phyloP scores from a whole-genome alignment of 2,888 invertebrate species.

The Nomada fucata region DNA sequence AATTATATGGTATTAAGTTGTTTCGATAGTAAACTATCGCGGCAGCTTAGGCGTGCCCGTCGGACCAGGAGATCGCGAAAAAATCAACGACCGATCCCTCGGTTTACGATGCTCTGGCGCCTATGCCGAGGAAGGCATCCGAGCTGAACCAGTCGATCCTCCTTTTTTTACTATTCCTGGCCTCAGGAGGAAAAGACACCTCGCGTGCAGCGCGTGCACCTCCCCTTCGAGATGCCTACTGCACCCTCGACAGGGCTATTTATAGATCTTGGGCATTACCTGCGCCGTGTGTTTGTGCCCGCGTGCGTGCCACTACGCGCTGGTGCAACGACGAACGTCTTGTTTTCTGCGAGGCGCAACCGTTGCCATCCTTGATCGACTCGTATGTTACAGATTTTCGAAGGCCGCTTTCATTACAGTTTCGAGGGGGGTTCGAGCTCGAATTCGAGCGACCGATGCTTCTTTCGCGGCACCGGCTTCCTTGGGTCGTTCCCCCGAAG shows the following conservation, averaged over 20 bases:
- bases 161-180: constrained; percentile 48
- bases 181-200: constrained; percentile 60
- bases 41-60: background rate
- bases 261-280: constrained; percentile 75
- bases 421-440: background rate
- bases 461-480: too few species aligned
- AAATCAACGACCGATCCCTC: constrained; percentile 20
- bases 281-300: constrained; percentile 59
- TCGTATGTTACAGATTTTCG: constrained; percentile 26
- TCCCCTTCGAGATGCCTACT: constrained; percentile 58
- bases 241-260: constrained; percentile 69
- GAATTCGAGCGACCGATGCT: background rate
- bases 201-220: constrained; percentile 70
- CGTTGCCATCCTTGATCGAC: constrained; percentile 12
- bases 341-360: constrained; percentile 58
- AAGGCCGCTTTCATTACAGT: background rate
- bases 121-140: constrained; percentile 71
- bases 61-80: background rate
- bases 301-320: constrained; percentile 41
- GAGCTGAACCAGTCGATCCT: constrained; percentile 73
- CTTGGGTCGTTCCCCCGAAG: too few species aligned
- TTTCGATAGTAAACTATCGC: constrained; percentile 6
- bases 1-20: constrained; percentile 49
- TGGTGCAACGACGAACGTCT: constrained; percentile 52
- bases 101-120: constrained; percentile 59